Evolutionary conservation across 1,140 invertebrate genomes (phyloP).

Genomic region (Acromyrmex heyeri): DNA sequence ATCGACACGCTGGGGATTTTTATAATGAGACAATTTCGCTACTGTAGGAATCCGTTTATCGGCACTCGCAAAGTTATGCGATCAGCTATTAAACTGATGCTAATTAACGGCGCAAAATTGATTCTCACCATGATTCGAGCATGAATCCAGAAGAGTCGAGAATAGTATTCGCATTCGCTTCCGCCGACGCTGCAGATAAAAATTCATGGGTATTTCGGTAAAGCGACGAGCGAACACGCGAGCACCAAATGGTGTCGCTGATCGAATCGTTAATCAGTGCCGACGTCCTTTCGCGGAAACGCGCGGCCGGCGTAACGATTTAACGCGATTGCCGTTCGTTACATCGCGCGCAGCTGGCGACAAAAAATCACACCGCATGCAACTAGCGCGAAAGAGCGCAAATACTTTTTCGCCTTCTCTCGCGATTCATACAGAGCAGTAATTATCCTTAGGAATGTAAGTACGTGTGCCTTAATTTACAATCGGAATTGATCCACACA

Average conservation of each 20-base stretch:
- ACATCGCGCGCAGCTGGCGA: slow-evolving; percentile 39
- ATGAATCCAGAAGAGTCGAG: slow-evolving; percentile 18
- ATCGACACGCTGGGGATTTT: slow-evolving; percentile 51
- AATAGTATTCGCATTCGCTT: background rate
- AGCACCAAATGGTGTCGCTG: slow-evolving; percentile 56
- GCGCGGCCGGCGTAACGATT: slow-evolving; percentile 59
- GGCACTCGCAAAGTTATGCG: slow-evolving; percentile 73
- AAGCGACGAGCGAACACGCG: slow-evolving; percentile 18
- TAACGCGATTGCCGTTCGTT: slow-evolving; percentile 64
- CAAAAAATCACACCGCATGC: slow-evolving; percentile 54
- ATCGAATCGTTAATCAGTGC: slow-evolving; percentile 63
- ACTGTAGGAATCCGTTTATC: slow-evolving; percentile 70
- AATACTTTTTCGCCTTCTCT: slow-evolving; percentile 35
- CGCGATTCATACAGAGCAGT: slow-evolving; percentile 23
- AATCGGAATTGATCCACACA: slow-evolving; percentile 35
- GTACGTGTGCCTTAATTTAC: slow-evolving; percentile 32
- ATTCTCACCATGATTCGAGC: slow-evolving; percentile 47
- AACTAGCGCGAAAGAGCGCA: slow-evolving; percentile 11
- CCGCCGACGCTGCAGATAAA: slow-evolving; percentile 28
- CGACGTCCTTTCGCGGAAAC: slow-evolving; percentile 60
- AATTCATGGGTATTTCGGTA: slow-evolving; percentile 54
- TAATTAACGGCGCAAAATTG: slow-evolving; percentile 56
- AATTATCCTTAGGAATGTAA: slow-evolving; percentile 32
- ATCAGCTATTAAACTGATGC: slow-evolving; percentile 69
- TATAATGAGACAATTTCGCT: slow-evolving; percentile 62